A percentile compares a stretch with the other conserved stretches of the same genome.
These are phyloP conservation scores for Atethmia centrago DNA, from an alignment of 2,888 invertebrate genomes.

Conservation along the genomic window DNA sequence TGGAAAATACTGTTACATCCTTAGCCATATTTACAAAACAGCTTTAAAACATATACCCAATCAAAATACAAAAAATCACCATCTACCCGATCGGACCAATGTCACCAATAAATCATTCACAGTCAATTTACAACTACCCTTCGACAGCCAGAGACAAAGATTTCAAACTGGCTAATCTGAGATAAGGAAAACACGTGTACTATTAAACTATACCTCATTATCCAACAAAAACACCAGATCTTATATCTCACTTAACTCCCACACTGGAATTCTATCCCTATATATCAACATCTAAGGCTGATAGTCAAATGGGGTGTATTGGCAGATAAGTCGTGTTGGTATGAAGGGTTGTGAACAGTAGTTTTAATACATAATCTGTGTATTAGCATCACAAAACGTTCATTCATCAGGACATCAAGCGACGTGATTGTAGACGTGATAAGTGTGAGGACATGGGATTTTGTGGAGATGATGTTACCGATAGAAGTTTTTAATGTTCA, in stretches of 20 bases:
- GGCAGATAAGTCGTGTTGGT: conserved; percentile 22
- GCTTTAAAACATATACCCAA: conserved; percentile 61
- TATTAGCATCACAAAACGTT: conserved; percentile 88
- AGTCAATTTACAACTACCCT: conserved; percentile 83
- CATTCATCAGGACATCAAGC: conserved; percentile 88
- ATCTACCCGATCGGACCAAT: conserved; percentile 72
- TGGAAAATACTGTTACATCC: not conserved
- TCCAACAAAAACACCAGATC: conserved; percentile 47
- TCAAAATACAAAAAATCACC: conserved; percentile 38
- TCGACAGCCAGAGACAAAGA: conserved; percentile 66
- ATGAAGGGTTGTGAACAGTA: conserved; percentile 72
- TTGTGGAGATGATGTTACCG: conserved; percentile 72
- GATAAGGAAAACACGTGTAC: conserved; percentile 86
- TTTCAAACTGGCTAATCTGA: conserved; percentile 77
- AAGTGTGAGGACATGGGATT: conserved; percentile 71
- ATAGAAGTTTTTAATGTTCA: too few species aligned
- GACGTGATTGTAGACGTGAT: conserved; percentile 81
- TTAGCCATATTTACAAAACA: conserved; percentile 16
- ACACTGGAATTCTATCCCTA: conserved; percentile 30
- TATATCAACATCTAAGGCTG: not conserved
- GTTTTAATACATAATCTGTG: conserved; percentile 85
- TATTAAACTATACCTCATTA: conserved; percentile 79
- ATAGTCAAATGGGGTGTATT: conserved; percentile 12
- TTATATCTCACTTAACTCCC: conserved; percentile 1
- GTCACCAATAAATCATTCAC: conserved; percentile 85